Base-by-base conservation (phyloP, 2,888 invertebrate genomes). In the Baronia brevicornis region DNA sequence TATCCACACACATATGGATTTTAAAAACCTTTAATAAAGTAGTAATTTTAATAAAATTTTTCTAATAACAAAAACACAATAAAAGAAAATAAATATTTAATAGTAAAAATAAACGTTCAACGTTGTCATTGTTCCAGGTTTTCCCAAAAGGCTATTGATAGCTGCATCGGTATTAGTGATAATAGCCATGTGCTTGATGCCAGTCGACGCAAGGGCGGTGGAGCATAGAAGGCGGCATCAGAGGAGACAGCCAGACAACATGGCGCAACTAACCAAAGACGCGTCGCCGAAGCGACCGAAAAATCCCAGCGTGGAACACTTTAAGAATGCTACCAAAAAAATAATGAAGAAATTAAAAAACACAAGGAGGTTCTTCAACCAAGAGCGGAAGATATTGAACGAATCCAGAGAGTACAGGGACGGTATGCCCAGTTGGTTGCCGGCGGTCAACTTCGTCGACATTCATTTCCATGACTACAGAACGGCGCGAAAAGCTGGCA, bases 101-200 rank as follows among this genome's bases (percentile, higher is more conserved):
- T n/a, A n/a, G n/a, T n/a, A n/a, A n/a, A n/a, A n/a, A n/a, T n/a
- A n/a, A n/a, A n/a, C n/a, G n/a, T n/a, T n/a, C 9, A n/a, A 5
- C 30, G 7, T 53, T 33, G 60, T 49, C 48, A 36, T 80, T 77
- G 61, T 75, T 77, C 1, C 79, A 84, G 84, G 73, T 80, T 80
- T 80, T 75, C 66, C 77, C 63, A 84, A 78, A 74, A 82, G 72
- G 80, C 80, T 82, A 63, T 72, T 82, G 69, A 71, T 80, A 71
- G 82, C 79, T 74, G 61, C 70, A 65, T 68, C 75, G 44, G 46
- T 84, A 62, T 54, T 79, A 54, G 59, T 75, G 44, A 61, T 84
- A 50, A 50, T 84, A 54, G 61, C 75, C 32, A 82, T 79, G 80
- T 72, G 74, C 54, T 59, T 79, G 42, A 70, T 63, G 48, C 70